Base-by-base conservation (phyloP, 1,140 invertebrate species). In the Polyergus mexicanus region DNA sequence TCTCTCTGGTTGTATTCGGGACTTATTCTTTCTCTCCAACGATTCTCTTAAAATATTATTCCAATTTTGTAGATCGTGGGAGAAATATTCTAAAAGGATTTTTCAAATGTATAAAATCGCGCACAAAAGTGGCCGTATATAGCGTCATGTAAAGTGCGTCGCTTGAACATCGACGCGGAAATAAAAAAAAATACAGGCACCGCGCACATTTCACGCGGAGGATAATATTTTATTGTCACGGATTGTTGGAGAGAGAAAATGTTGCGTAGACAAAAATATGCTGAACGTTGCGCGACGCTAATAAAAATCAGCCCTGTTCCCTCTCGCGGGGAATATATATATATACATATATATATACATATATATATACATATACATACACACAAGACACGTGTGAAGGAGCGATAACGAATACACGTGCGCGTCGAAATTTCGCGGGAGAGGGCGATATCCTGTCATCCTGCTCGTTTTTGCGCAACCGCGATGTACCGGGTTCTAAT, bases 171-270 rank as follows among this genome's bases (percentile, higher is more conserved):
- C 66, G 78, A 81, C 32, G 35, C 35, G 16, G 16, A 51, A 51
- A 81, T 81, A 71, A 71, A 81, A 81, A 81, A 72, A 71, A 35
- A 25, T 58, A 58, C 4, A 35, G 77, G 19, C 66, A 41, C 38
- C 41, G 60, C 56, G 54, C 56, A n/a, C 38, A 11, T 60, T 60
- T 72, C 68, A 16, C 47, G 68, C 54, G 68, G 7, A 10, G 25
- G 41, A 83, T 72, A 83, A 83, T 83, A 83, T 83, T 83, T 83
- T 66, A 74, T 81, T 81, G 78, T 81, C 78, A 60, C 54, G 66
- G 11, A 81, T 81, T 81, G 78, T 81, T 72, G 60, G 78, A 44
- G 38, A 60, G 38, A 72, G 32, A 81, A 81, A 81, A 71, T 81
- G 78, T 81, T 68, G 68, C 68, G 13, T 60, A 35, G 68, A 62